phyloP scores from a whole-genome alignment of 2,797 vertebrate species.

The Danio jaintianensis region DNA sequence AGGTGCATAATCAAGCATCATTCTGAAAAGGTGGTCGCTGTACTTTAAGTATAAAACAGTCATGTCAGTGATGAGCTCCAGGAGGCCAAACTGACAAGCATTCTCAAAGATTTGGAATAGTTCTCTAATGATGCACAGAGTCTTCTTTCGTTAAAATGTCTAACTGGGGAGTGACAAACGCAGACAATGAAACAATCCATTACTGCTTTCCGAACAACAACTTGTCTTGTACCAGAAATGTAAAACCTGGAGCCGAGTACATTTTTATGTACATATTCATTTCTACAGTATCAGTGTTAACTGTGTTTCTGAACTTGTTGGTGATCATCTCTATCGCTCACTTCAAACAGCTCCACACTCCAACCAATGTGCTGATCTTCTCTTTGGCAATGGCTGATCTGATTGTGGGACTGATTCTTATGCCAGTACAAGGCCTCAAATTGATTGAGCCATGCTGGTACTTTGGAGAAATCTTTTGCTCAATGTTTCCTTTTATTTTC shows the following conservation, averaged over 20 bases:
- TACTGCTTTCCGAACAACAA: slow-evolving; percentile 53
- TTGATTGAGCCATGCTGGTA: slow-evolving; percentile 52
- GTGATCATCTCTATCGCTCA: slow-evolving; percentile 57
- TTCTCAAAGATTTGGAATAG: not conserved
- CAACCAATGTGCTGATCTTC: slow-evolving; percentile 55
- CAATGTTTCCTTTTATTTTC: slow-evolving; percentile 22
- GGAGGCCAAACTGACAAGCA: not conserved
- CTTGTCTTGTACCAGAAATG: slow-evolving; percentile 37
- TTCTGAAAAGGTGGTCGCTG: not conserved
- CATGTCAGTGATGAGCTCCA: not conserved
- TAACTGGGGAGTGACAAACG: not conserved
- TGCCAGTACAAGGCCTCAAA: slow-evolving; percentile 45
- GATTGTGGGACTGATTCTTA: slow-evolving; percentile 44
- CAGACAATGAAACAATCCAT: slow-evolving; percentile 15
- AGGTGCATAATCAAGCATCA: not conserved
- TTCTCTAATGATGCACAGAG: not conserved
- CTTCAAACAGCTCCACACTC: slow-evolving; percentile 60
- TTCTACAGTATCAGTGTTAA: slow-evolving; percentile 50
- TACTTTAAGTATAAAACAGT: not conserved
- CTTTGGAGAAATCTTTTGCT: slow-evolving; percentile 46
- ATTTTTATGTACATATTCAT: slow-evolving; percentile 59
- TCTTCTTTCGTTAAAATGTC: not conserved
- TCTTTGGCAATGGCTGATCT: slow-evolving; percentile 59
- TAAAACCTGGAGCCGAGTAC: not conserved
- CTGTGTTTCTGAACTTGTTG: slow-evolving; percentile 58